phyloP scores from a whole-genome alignment of 2,113 vertebrate genomes.

The Bujurquina vittata region DNA sequence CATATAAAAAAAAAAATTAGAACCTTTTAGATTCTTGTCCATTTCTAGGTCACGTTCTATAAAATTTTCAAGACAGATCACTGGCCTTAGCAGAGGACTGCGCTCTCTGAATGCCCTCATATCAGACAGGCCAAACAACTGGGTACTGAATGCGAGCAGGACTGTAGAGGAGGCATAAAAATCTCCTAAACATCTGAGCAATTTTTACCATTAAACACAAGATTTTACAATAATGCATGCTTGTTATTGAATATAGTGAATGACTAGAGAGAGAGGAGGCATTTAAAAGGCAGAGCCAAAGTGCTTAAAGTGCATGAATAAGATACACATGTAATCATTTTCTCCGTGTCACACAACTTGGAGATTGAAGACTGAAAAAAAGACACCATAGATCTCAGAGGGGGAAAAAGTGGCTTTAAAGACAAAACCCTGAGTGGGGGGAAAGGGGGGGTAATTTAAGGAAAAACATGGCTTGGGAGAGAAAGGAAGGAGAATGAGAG shows the following conservation, averaged over 20 bases:
- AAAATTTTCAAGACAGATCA: neutral
- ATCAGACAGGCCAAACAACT: slow-evolving; percentile 46
- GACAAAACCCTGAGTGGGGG: slow-evolving; percentile 25
- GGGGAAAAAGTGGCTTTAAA: slow-evolving; percentile 13
- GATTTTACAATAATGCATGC: neutral
- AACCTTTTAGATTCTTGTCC: neutral
- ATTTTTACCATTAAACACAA: slow-evolving; percentile 28
- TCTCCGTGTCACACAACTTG: neutral
- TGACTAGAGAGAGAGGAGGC: neutral
- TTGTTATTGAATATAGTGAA: neutral
- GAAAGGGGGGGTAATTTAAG: neutral
- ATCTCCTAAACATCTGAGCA: slow-evolving; percentile 31
- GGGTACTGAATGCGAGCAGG: slow-evolving; percentile 8
- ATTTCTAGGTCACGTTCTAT: neutral
- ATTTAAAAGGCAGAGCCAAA: neutral
- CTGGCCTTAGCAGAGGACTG: neutral
- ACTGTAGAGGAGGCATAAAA: neutral
- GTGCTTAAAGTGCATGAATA: slow-evolving; percentile 4
- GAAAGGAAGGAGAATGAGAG: neutral
- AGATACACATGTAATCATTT: neutral
- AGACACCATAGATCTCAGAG: neutral
- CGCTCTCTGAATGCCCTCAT: neutral
- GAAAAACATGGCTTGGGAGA: slow-evolving; percentile 15
- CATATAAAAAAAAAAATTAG: neutral
- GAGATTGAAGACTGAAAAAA: neutral